Conservation (phyloP, 2,113 vertebrate genomes). For the Glaucidium brasilianum region DNA sequence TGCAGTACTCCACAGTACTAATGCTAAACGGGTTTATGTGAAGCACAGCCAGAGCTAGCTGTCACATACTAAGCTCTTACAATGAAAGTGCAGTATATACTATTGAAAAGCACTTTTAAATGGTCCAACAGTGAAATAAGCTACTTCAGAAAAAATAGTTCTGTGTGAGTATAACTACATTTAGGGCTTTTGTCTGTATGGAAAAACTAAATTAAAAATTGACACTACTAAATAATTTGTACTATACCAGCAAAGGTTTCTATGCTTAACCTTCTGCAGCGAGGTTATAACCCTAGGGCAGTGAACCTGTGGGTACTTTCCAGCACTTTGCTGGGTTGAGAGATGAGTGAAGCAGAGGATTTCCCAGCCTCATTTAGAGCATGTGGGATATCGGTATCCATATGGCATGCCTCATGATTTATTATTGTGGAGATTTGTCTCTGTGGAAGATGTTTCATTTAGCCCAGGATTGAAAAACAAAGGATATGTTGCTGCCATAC, state of each 20-base stretch:
- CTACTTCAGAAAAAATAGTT: not conserved
- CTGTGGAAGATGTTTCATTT: conserved; percentile 49
- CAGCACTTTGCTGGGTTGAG: conserved; percentile 10
- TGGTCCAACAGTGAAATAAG: not conserved
- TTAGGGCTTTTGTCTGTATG: not conserved
- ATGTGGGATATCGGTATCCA: conserved; percentile 48
- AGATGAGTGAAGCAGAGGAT: not conserved
- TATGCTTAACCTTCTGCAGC: not conserved
- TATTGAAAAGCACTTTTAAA: not conserved
- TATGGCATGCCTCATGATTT: conserved; percentile 57
- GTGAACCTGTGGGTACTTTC: conserved; percentile 3
- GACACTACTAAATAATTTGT: not conserved
- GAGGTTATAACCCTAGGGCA: not conserved
- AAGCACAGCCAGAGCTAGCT: not conserved
- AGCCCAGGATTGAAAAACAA: conserved; percentile 50
- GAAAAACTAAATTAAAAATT: not conserved
- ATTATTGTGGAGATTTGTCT: conserved; percentile 42
- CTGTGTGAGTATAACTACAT: not conserved
- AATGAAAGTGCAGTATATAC: not conserved
- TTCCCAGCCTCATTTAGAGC: conserved; percentile 49
- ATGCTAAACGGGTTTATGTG: not conserved
- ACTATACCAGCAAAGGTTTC: not conserved
- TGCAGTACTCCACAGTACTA: not conserved
- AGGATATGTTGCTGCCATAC: conserved; percentile 49
- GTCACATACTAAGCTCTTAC: not conserved